Base-by-base conservation (phyloP, 2,113 vertebrate genomes). In the Thalassoma bifasciatum region DNA sequence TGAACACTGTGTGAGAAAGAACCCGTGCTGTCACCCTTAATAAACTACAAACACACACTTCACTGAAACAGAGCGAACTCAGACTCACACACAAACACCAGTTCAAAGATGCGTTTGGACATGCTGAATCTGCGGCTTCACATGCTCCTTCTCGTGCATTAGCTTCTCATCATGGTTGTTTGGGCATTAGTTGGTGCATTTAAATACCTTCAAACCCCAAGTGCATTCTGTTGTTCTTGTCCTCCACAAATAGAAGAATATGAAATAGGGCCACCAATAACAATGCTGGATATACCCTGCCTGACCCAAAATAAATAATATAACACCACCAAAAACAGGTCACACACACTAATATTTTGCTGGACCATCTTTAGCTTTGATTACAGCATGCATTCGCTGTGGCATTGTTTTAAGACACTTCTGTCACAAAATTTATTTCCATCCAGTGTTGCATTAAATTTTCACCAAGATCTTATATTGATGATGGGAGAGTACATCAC, bases 1-100 rank as follows among this genome's bases (percentile, higher is more conserved):
- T 1, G 38, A 73, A 79, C 52, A 8, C 66, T 61, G 44, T 61
- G 44, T 42, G 69, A 72, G 71, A 73, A 80, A 66, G 64, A 81
- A 81, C 62, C 57, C 66, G 53, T 54, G 22, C 66, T 80, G 72
- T 66, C 74, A 60, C 42, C 46, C 21, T 13, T 53, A 58, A 83
- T 36, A 75, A 68, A 82, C 63, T 64, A 51, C 54, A 59, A 26
- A 56, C 49, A 70, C 46, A 40, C 26, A 54, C 22, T 44, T 11
- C 10, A 44, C 24, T 11, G 23, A 21, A 44, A 64, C 6, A 6
- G 34, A 59, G 1, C 36, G 69, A 8, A 12, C 47, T 47, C 40
- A 65, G 11, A 42, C 42, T 22, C 37, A 65, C 7, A 8, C 38
- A 59, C 19, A 53, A 38, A 24, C 30, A 16, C 11, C 17, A 44